These are phyloP conservation scores for Eubasilissa regina DNA, from an alignment of 1,140 invertebrate genomes.

Conservation along the genomic window DNA sequence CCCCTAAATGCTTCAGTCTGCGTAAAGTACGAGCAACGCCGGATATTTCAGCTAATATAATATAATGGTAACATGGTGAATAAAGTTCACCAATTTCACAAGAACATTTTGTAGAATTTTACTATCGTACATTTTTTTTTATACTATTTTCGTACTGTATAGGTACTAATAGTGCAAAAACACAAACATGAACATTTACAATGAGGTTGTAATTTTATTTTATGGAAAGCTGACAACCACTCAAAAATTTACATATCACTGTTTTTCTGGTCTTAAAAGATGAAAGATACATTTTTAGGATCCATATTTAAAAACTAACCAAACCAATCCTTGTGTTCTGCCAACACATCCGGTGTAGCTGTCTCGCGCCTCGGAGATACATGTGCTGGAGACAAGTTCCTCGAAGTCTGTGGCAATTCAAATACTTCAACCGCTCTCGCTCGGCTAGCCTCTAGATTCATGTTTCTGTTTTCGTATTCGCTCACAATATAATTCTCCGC, in stretches of 20 bases:
- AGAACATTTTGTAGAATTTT: too few relatives aligned
- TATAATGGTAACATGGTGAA: too few relatives aligned
- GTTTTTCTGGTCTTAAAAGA: background rate
- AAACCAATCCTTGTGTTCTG: constrained; percentile 54
- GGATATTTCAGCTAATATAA: too few relatives aligned
- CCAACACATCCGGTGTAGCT: constrained; percentile 22
- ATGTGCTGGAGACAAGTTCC: constrained; percentile 34
- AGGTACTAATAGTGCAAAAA: too few relatives aligned
- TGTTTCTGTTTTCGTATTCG: constrained; percentile 58
- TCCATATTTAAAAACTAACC: constrained; percentile 41
- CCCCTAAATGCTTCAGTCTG: too few relatives aligned
- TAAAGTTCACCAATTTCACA: too few relatives aligned
- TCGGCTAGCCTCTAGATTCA: constrained; percentile 36
- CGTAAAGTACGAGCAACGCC: too few relatives aligned
- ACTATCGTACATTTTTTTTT: too few relatives aligned
- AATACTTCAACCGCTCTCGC: constrained; percentile 34
- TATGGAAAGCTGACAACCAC: too few relatives aligned
- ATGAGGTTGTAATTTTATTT: too few relatives aligned
- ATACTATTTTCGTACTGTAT: too few relatives aligned
- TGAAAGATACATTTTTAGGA: background rate
- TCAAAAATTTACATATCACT: background rate
- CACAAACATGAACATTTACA: too few relatives aligned
- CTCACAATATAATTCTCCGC: constrained; percentile 68
- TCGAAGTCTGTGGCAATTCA: constrained; percentile 38
- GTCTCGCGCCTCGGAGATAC: constrained; percentile 16